These are phyloP conservation scores for Blomia tropicalis DNA, from an alignment of 2,888 invertebrate genomes.

Conservation along the genomic window DNA sequence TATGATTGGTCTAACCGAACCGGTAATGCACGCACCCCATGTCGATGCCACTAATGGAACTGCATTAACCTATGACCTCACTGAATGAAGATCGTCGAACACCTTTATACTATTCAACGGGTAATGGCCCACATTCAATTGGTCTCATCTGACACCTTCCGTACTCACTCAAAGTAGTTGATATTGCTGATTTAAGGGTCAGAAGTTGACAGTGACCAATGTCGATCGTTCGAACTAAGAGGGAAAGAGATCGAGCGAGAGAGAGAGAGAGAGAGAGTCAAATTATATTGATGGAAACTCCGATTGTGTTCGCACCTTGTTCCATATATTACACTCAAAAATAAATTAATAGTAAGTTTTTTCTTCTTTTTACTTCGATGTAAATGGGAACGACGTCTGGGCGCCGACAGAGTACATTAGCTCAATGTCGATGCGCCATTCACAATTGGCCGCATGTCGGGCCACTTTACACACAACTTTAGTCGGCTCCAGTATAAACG, in stretches of 20 bases:
- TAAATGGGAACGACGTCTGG: too few species aligned
- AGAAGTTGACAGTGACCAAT: neutral
- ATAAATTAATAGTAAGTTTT: too few species aligned
- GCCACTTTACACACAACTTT: slow-evolving; percentile 5
- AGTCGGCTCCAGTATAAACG: neutral
- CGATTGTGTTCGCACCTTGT: slow-evolving; percentile 10
- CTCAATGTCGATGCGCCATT: neutral
- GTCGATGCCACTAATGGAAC: slow-evolving; percentile 4
- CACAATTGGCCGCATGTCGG: neutral
- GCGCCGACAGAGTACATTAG: neutral
- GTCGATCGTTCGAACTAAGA: too few species aligned
- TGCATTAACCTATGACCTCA: slow-evolving; percentile 10
- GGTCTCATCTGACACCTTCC: neutral
- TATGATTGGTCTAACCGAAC: neutral
- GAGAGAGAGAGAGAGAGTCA: too few species aligned
- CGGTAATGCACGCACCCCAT: neutral
- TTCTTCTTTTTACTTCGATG: neutral
- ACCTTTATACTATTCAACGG: neutral
- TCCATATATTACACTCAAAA: too few species aligned
- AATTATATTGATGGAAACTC: slow-evolving; percentile 2
- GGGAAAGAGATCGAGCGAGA: too few species aligned
- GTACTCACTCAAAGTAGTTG: too few species aligned
- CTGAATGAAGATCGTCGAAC: neutral
- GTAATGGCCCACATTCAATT: neutral
- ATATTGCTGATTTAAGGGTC: neutral